Base-by-base conservation (phyloP, 2,113 vertebrate species). In the Erythrolamprus reginae region DNA sequence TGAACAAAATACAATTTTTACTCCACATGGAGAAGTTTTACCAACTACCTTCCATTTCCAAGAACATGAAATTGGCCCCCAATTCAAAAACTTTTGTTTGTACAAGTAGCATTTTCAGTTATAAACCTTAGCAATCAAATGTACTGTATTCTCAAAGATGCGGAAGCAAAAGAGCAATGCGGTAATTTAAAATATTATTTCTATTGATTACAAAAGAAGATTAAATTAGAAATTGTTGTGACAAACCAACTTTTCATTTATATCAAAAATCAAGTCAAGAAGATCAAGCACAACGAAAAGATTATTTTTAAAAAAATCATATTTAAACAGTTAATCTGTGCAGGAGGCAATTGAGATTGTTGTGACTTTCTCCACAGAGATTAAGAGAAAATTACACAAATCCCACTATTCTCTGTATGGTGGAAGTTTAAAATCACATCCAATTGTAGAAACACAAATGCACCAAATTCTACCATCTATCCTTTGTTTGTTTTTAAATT, bases 321-420 rank as follows among this genome's bases (percentile, higher is more conserved):
- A 88, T 90, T 93, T 88, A 93, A 94, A 95, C 92, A 90, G 82
- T 94, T 95, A 91, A 91, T 82, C 93, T 93, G 92, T 10, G 88
- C 90, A 85, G 42, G 24, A 92, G 90, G 82, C 93, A 93, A 93
- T 94, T 88, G 84, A 91, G 94, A 50, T 86, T 83, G 33, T 9
- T 1, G 91, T 52, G 90, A 45, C 92, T 82, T 45, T 91, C 93
- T 95, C 93, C 94, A 88, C 1, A 1, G 92, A 38, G 70, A 38
- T 38, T 38, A 38, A 94, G 3, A 19, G 92, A 92, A 95, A 96
- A 96, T 96, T 94, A 96, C 95, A 95, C 77, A 95, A 95, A 96
- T 96, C 93, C 93, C 95, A 95, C 94, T 95, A 95, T 92, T 84
- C 91, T 94, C 92, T 89, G 1, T n/a, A 86, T 13, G 87, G 90